A percentile compares a stretch with the other conserved stretches of the same genome.
phyloP scores from a whole-genome alignment of 2,113 vertebrate species.

The Rhinoderma darwinii region DNA sequence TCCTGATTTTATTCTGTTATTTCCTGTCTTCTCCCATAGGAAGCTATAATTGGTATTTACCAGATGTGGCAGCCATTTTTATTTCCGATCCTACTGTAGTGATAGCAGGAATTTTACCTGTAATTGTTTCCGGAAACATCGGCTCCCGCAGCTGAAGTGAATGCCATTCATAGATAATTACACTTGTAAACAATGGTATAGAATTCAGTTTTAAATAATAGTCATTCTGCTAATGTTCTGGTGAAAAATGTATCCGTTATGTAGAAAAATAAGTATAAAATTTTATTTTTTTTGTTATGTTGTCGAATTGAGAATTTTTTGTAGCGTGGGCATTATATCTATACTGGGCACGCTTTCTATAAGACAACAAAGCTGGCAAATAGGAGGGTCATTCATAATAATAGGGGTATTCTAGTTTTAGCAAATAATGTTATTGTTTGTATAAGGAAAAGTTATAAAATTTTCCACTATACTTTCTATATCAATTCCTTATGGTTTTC shows the following conservation, averaged over 20 bases:
- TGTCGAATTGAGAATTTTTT: background rate
- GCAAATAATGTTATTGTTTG: no score
- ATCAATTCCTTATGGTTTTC: no score
- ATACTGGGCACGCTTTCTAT: background rate
- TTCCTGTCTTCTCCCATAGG: background rate
- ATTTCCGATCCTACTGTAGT: background rate
- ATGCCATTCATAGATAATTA: background rate
- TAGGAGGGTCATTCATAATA: no score
- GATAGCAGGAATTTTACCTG: conserved; percentile 4
- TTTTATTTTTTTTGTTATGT: no score
- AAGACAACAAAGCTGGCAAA: background rate
- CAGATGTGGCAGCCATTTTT: conserved; percentile 23
- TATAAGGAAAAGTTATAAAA: no score
- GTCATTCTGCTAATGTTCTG: background rate
- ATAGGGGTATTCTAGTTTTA: no score
- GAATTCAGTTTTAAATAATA: background rate
- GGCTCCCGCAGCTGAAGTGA: background rate
- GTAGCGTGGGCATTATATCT: no score
- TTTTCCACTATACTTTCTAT: no score
- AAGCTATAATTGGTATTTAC: background rate
- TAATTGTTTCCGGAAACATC: conserved; percentile 13
- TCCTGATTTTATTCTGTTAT: background rate
- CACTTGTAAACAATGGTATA: background rate
- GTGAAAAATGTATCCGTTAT: background rate
- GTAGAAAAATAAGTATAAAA: background rate